Base-by-base conservation (phyloP, 2,113 vertebrate species). In the Coturnix japonica region DNA sequence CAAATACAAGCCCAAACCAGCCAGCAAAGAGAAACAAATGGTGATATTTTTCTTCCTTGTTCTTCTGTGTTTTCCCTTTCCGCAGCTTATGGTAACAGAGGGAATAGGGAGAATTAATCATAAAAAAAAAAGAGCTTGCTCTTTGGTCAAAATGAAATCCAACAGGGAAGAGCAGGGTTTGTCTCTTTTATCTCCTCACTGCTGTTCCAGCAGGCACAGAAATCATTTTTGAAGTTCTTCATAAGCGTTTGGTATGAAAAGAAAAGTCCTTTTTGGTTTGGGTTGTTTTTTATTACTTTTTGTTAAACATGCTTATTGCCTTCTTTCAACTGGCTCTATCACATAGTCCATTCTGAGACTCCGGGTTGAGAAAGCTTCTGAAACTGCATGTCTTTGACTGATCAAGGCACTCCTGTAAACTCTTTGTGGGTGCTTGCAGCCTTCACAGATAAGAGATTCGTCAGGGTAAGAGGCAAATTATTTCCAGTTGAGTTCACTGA, bases 81-180 rank as follows among this genome's bases (percentile, higher is more conserved):
- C 73, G 7, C 53, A 61, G 20, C 23, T 72, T n/a, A 18, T 13
- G 59, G 43, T 39, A 61, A 65, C 73, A 67, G 76, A 64, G 35
- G 51, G 64, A 87, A 77, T 1, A 39, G 47, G 53, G 35, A 61
- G 47, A 84, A 83, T 94, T 78, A 88, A 88, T 81, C 14, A 33
- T 20, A 44, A 37, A 37, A 37, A 79, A 59, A 73, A 72, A 83
- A 90, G 77, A 35, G 35, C 23, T 47, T 35, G 25, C 61, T 76
- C 43, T 75, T 90, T 67, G 85, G 83, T 71, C 88, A 61, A 61
- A 91, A 79, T 49, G 23, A 81, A 85, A 90, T 61, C 83, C 83
- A 86, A 37, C 70, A 65, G 39, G 70, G 53, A 80, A 91, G 86
- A 72, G 28, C 65, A 72, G 51, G 18, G 4, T 21, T 60, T 30